Base-by-base conservation (phyloP, 2,113 vertebrate genomes). In the Dicentrarchus labrax region DNA sequence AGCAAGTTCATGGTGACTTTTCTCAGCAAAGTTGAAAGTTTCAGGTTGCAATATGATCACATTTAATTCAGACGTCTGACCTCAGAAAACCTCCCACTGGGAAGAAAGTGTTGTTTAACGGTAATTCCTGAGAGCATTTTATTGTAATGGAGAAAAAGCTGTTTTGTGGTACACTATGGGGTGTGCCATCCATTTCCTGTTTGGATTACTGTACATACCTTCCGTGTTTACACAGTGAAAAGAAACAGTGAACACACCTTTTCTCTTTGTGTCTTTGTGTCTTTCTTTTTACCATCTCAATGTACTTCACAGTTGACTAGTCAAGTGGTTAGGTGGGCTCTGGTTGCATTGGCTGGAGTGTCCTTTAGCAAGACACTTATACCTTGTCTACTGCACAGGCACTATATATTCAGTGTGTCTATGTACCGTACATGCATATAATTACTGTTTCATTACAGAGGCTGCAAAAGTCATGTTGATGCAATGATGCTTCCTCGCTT, bases 11-110 rank as follows among this genome's bases (percentile, higher is more conserved):
- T 50, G 19, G 22, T 51, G 62, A 81, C 70, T 83, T 72, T 85
- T 61, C 64, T 39, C 56, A 19, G 47, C 30, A 68, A 77, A 78
- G 72, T 69, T 60, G 19, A 54, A 72, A 78, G 39, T 74, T 66
- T 59, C 62, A 76, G 38, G 48, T 68, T 81, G 64, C 41, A 64
- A 4, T 48, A 9, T 19, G 48, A 87, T 41, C 54, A 54, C 36
- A 77, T 50, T 69, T 48, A 79, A 88, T 78, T 76, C 60, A 78
- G 45, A 47, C 48, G 57, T 76, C 60, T 81, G 73, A 83, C 78
- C 66, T 74, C 6, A 57, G 22, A 48, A 24, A 76, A 72, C 24
- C 3, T 64, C 36, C 64, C 4, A 9, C n/a, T 6, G 57, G 64
- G 16, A 72, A 62, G 45, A 56, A 53, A 19, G 51, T 60, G 60